Evolutionary conservation across 2,113 vertebrate species (phyloP), one percentile per base, ranked within the genome.

Genomic region (Pelvicachromis taeniatus): DNA sequence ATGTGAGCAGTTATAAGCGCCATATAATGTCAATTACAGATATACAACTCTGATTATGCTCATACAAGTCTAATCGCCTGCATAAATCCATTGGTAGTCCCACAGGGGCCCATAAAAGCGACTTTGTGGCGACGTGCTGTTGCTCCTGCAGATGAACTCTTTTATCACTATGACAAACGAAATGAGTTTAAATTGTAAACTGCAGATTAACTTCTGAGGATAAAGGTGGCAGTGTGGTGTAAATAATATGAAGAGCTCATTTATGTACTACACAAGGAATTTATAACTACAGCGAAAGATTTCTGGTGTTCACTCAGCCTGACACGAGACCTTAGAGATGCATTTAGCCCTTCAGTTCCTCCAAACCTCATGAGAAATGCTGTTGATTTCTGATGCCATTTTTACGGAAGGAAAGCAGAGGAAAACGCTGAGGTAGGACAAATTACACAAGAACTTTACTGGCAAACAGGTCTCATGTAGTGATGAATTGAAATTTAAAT

Each of bases 81-180:
- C 83, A 88, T 81, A 80, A 86, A 88, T 86, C 83, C 56, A 56
- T 35, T 45, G 21, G 70, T 5, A 13, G 68, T 55, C 77, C 50
- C 9, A 10, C 1, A 78, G 59, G 11, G 80, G 58, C 21, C 33
- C n/a, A 4, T 65, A 53, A 85, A 82, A 31, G 13, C 12, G 17
- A 55, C 50, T 55, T 40, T 61, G n/a, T 31, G 14, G 53, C 16
- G 56, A 63, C 6, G 12, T 40, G 29, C 0, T 53, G 21, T 23
- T 17, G 68, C 14, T 82, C 23, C 26, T 38, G 26, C 73, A 85
- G 78, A 77, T 33, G n/a, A 42, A 7, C 14, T 40, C 31, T 79
- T 84, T 77, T 1, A 65, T 80, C 56, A 75, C 42, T 9, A 1
- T 31, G 58, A 68, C 58, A 56, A 17, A 21, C 23, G 38, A 75